Conservation (phyloP, 2,113 vertebrate genomes). For the Nothocercus nigrocapillus region DNA sequence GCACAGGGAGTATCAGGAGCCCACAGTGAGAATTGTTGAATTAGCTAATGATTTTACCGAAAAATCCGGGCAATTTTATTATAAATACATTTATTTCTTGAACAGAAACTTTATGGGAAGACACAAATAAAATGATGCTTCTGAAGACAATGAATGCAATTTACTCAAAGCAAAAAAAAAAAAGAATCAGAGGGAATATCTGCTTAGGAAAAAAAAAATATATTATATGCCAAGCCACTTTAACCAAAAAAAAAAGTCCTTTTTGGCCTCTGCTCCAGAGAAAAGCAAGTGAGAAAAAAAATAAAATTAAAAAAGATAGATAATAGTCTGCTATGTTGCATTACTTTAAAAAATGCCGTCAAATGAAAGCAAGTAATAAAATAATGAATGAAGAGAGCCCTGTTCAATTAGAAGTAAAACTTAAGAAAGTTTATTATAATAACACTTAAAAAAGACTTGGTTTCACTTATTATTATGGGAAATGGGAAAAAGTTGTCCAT, state of each 20-base stretch:
- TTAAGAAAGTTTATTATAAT: constrained; percentile 41
- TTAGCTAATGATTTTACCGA: background rate
- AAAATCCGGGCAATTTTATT: background rate
- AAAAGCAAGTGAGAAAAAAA: background rate
- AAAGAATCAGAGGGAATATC: background rate
- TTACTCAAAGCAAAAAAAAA: background rate
- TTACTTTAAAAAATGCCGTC: constrained; percentile 43
- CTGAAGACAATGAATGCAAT: background rate
- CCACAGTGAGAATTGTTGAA: background rate
- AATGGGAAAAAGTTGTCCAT: background rate
- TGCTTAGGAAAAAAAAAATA: background rate
- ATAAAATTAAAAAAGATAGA: background rate
- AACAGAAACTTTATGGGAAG: background rate
- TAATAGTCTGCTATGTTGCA: constrained; percentile 67
- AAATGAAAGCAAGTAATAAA: constrained; percentile 44
- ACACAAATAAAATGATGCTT: background rate
- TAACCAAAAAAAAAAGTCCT: background rate
- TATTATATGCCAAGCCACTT: background rate
- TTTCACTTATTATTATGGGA: background rate
- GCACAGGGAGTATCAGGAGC: background rate
- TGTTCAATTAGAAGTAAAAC: constrained; percentile 50
- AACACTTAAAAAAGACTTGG: constrained; percentile 11
- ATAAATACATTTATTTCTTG: background rate
- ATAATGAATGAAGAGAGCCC: constrained; percentile 35
- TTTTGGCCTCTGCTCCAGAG: constrained; percentile 19